Evolutionary conservation across 37 sponge, comb jelly and placozoan genomes (phyloP), one percentile per base, ranked within the genome.

Genomic region (Cliona cf. orientalis): DNA sequence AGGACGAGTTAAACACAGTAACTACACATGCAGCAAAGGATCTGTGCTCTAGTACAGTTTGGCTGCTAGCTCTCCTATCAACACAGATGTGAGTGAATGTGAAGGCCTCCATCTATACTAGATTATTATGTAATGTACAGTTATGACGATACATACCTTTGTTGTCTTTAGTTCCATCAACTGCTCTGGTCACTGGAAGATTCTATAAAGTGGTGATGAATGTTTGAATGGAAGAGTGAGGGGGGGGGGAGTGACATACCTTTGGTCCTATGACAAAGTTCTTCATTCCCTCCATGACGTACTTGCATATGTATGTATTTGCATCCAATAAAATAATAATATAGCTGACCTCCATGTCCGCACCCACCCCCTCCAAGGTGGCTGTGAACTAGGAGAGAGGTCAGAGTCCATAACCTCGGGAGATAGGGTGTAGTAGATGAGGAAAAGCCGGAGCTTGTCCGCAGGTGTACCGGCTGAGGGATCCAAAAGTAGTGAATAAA

Each of bases 251-350:
- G 9, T n/a, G 21, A 58, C 66, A 44, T n/a, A 93, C 94, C 89
- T 90, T 91, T 65, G 86, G 83, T 35, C 91, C 81, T 42, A 97
- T 76, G 23, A 94, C 95, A 7, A 97, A 61, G 67, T 91, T 97
- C 74, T 92, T 94, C 26, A 97, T 95, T 66, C 98, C 98, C 58
- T 97, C 98, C 92, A 95, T 97, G 55, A n/a, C n/a, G n/a, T n/a
- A n/a, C n/a, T n/a, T n/a, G n/a, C n/a, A n/a, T n/a, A n/a, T n/a
- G n/a, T n/a, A n/a, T n/a, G n/a, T n/a, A n/a, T n/a, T n/a, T n/a
- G n/a, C n/a, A n/a, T n/a, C n/a, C n/a, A n/a, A n/a, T n/a, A n/a
- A n/a, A n/a, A n/a, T n/a, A n/a, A n/a, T n/a, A n/a, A n/a, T n/a
- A n/a, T 96, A 96, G 35, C 33, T 38, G 33, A 96, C 68, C 0